Evolutionary conservation across 1,140 invertebrate genomes (phyloP).

Genomic region (Diabrotica undecimpunctata): DNA sequence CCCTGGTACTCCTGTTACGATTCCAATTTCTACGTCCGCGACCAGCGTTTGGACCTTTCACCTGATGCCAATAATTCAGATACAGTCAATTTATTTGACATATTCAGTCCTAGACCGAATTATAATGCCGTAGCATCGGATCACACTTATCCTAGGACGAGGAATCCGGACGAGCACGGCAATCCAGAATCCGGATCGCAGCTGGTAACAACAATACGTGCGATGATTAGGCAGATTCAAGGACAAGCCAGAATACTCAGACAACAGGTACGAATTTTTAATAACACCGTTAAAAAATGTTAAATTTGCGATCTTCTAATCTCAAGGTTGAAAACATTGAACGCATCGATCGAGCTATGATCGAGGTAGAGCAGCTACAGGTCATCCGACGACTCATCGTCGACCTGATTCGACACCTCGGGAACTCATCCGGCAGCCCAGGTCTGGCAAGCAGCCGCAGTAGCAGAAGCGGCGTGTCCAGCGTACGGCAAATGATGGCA

Average conservation of each 20-base stretch:
- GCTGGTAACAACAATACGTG: slow-evolving; percentile 41
- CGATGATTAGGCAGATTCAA: slow-evolving; percentile 43
- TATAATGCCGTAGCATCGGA: slow-evolving; percentile 36
- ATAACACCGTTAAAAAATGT: no score
- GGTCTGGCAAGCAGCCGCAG: slow-evolving; percentile 16
- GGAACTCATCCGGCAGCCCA: slow-evolving; percentile 22
- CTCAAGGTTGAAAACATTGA: slow-evolving; percentile 40
- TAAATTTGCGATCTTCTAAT: neutral
- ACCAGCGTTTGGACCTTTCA: slow-evolving; percentile 22
- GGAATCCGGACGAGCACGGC: slow-evolving; percentile 27
- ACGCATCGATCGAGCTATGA: slow-evolving; percentile 43
- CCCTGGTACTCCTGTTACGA: slow-evolving; percentile 25
- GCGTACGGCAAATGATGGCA: slow-evolving; percentile 47
- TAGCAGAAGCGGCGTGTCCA: slow-evolving; percentile 34
- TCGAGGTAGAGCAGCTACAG: slow-evolving; percentile 54
- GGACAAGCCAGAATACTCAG: slow-evolving; percentile 40
- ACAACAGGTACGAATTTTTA: slow-evolving; percentile 25
- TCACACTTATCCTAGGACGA: slow-evolving; percentile 43
- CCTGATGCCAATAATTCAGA: neutral
- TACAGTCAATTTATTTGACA: neutral
- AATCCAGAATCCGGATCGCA: slow-evolving; percentile 36
- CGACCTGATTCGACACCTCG: slow-evolving; percentile 58
- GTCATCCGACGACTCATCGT: slow-evolving; percentile 62
- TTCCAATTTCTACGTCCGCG: slow-evolving; percentile 37
- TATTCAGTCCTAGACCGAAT: slow-evolving; percentile 1